A percentile compares a stretch with the other conserved stretches of the same genome.
phyloP scores from a whole-genome alignment of 2,113 vertebrate genomes.

The human region DNA sequence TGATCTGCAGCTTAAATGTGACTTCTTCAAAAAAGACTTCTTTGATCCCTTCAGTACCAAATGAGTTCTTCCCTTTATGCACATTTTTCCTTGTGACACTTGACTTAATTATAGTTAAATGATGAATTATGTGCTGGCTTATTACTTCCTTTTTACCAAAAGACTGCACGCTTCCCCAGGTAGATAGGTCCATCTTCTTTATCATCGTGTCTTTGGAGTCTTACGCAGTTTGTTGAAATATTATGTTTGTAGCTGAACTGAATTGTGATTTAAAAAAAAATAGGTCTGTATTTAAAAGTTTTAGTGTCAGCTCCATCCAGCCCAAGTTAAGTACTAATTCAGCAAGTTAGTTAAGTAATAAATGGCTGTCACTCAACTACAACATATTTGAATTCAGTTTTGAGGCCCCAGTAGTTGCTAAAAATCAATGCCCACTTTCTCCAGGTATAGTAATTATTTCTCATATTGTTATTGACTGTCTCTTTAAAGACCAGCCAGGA shows the following conservation, averaged over 20 bases:
- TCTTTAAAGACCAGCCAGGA: conserved; percentile 66
- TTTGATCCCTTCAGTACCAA: not conserved
- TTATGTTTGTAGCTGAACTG: not conserved
- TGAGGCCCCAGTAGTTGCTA: not conserved
- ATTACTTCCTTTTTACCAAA: not conserved
- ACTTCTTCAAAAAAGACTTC: not conserved
- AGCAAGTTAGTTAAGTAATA: conserved; percentile 58
- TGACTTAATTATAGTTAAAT: not conserved
- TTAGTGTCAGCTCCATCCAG: not conserved
- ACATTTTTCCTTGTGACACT: not conserved
- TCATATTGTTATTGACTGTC: conserved; percentile 72
- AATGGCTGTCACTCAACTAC: not conserved
- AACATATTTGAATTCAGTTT: conserved; percentile 5
- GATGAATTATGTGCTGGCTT: not conserved
- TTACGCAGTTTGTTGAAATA: conserved; percentile 37
- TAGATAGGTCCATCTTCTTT: not conserved
- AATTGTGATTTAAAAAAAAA: not conserved
- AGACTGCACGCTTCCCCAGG: not conserved
- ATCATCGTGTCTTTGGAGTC: not conserved
- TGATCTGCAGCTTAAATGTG: not conserved
- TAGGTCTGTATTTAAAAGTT: conserved; percentile 1
- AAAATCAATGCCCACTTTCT: conserved; percentile 46
- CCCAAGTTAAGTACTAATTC: conserved; percentile 37
- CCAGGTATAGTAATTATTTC: conserved; percentile 67
- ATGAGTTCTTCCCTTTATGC: not conserved